Conservation (phyloP, 2,113 vertebrate species). For the Notiomystis cincta region DNA sequence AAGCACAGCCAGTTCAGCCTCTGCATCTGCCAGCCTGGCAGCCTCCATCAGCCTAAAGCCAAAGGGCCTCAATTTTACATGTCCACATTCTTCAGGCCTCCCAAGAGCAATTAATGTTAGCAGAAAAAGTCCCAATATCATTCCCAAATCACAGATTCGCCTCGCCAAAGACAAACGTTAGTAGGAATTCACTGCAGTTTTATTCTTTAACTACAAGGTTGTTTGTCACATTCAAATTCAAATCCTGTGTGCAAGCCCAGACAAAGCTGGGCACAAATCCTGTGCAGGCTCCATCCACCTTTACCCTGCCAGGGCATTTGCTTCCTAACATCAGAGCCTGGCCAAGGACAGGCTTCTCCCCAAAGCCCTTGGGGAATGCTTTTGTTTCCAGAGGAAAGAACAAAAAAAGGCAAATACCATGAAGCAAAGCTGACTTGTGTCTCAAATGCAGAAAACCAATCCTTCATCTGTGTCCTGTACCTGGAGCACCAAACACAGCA, state of each 20-base stretch:
- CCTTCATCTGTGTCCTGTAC: neutral
- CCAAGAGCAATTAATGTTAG: neutral
- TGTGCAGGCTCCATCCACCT: neutral
- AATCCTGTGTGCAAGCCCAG: neutral
- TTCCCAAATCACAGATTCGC: neutral
- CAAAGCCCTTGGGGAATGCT: neutral
- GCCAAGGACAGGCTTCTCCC: neutral
- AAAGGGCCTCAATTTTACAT: neutral
- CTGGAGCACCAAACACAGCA: neutral
- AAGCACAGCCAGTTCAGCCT: neutral
- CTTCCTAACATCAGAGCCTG: neutral
- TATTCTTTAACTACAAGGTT: neutral
- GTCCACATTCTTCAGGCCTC: neutral
- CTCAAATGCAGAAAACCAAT: neutral
- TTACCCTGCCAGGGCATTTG: neutral
- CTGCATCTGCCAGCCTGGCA: neutral
- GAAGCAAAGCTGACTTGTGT: neutral
- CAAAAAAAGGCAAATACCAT: neutral
- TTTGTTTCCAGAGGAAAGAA: neutral
- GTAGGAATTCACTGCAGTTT: neutral
- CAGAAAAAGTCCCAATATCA: neutral
- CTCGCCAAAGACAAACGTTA: neutral
- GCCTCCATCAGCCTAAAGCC: neutral
- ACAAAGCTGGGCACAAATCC: neutral
- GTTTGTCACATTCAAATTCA: neutral